Percentiles rank a stretch among this genome's conserved stretches.
Conservation (phyloP, 2,888 invertebrate genomes). For the Galerucella nymphaeae region DNA sequence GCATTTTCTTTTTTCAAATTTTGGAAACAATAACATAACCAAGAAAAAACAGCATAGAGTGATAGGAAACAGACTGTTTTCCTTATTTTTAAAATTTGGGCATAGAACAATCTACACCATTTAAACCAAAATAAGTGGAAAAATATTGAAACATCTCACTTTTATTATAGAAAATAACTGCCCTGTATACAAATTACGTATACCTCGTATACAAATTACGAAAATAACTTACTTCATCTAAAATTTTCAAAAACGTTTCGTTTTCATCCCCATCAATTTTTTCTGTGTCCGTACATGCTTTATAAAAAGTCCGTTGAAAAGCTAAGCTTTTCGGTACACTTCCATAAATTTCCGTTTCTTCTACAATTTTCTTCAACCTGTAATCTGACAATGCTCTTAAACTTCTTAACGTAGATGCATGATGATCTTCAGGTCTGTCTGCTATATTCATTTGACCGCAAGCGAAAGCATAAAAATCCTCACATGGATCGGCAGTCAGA, state of each 20-base stretch:
- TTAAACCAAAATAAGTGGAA: too few species aligned
- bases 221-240: slow-evolving; percentile 43
- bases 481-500: slow-evolving; percentile 75
- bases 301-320: slow-evolving; percentile 50
- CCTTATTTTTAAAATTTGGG: too few species aligned
- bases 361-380: slow-evolving; percentile 48
- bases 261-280: slow-evolving; percentile 46
- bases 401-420: slow-evolving; percentile 33
- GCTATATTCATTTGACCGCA: slow-evolving; percentile 73
- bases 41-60: too few species aligned
- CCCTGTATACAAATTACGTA: not conserved
- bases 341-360: slow-evolving; percentile 36
- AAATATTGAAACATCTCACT: too few species aligned
- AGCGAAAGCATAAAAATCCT: slow-evolving; percentile 81
- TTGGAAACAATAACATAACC: too few species aligned
- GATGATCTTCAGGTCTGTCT: slow-evolving; percentile 33
- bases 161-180: too few species aligned
- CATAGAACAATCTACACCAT: too few species aligned
- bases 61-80: too few species aligned
- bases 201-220: not conserved
- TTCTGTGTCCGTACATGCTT: slow-evolving; percentile 44
- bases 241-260: slow-evolving; percentile 44
- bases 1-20: too few species aligned
- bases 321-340: slow-evolving; percentile 42
- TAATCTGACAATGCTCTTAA: slow-evolving; percentile 43